A percentile compares a stretch with the other conserved stretches of the same genome.
Conservation (phyloP, 2,797 vertebrate genomes). For the Acomys russatus region DNA sequence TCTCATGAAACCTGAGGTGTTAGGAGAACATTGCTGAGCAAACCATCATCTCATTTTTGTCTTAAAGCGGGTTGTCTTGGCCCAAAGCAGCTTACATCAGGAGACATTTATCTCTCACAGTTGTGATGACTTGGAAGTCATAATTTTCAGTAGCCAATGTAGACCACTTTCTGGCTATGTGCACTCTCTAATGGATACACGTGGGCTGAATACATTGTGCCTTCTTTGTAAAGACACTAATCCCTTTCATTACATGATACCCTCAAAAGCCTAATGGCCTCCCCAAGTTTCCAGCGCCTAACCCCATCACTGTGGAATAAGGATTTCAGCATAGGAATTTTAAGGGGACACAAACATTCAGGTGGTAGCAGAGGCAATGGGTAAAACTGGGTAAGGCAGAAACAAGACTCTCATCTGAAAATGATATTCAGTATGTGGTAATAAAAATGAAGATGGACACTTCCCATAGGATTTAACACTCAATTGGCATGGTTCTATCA, state of each 20-base stretch:
- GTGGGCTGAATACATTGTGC: neutral
- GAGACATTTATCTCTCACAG: neutral
- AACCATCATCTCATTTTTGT: neutral
- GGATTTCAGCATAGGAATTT: neutral
- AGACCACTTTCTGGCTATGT: neutral
- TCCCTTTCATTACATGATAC: neutral
- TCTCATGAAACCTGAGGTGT: neutral
- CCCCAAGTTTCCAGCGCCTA: neutral
- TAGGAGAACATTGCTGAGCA: neutral
- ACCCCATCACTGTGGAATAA: neutral
- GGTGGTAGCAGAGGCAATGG: neutral
- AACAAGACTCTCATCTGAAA: neutral
- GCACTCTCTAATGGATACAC: neutral
- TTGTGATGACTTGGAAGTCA: neutral
- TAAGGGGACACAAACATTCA: neutral
- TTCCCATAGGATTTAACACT: neutral
- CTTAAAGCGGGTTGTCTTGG: neutral
- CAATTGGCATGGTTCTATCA: neutral
- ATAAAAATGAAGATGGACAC: neutral
- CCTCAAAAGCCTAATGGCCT: neutral
- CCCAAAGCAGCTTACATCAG: neutral
- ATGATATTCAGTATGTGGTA: neutral
- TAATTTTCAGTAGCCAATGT: neutral
- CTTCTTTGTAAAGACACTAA: neutral
- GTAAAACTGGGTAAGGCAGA: slow-evolving; percentile 1